Percentiles rank a stretch among this genome's conserved stretches.
Evolutionary conservation across 2,797 vertebrate genomes (phyloP).

Genomic region (Catamblyrhynchus diadema): DNA sequence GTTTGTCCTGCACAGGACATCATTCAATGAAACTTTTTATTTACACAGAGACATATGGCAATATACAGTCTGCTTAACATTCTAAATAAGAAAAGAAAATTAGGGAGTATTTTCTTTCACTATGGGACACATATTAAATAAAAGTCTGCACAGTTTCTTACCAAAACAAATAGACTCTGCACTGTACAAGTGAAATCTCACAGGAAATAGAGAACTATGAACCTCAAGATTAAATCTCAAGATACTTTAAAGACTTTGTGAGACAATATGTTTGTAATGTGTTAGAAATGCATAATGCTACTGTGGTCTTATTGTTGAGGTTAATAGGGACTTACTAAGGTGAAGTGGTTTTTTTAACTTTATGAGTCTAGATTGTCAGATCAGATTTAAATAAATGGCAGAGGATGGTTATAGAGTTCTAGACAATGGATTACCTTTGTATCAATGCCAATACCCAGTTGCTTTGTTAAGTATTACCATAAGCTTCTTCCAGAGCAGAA

Average conservation of each 20-base stretch:
- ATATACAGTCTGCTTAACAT: not conserved
- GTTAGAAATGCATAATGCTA: not conserved
- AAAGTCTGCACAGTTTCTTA: not conserved
- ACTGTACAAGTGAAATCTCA: not conserved
- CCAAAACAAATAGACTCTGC: not conserved
- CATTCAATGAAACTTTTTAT: not conserved
- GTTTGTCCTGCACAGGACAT: not conserved
- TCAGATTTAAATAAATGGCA: conserved; percentile 32
- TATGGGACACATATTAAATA: not conserved
- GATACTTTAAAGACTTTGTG: conserved; percentile 30
- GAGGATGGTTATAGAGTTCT: not conserved
- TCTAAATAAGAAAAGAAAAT: not conserved
- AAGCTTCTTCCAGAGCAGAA: not conserved
- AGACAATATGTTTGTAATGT: not conserved
- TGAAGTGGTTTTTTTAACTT: conserved; percentile 14
- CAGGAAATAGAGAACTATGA: not conserved
- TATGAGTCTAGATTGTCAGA: conserved; percentile 24
- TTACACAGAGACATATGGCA: not conserved
- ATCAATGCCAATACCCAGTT: not conserved
- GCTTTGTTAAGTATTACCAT: not conserved
- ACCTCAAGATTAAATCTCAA: not conserved
- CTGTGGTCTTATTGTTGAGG: not conserved
- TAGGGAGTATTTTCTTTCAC: not conserved
- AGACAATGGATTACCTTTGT: not conserved
- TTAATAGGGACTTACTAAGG: conserved; percentile 28